Evolutionary conservation across 1,140 invertebrate genomes (phyloP).

Genomic region (Marisa cornuarietis): DNA sequence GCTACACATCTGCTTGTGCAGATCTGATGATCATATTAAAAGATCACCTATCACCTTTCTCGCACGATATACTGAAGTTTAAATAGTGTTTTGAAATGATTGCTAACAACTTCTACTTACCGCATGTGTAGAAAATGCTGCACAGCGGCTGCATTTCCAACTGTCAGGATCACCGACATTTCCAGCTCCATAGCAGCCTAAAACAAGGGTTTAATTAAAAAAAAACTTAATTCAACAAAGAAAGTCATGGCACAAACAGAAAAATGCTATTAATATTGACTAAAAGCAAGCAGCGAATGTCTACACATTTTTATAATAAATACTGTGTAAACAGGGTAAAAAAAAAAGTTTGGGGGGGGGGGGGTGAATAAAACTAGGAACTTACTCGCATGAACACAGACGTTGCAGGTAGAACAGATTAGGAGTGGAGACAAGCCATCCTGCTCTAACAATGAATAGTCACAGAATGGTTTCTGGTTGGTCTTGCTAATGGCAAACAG

Average conservation of each 20-base stretch:
- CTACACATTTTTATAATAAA: not conserved
- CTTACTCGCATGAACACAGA: slow-evolving; percentile 68
- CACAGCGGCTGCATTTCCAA: slow-evolving; percentile 64
- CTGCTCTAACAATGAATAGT: slow-evolving; percentile 46
- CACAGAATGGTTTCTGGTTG: slow-evolving; percentile 48
- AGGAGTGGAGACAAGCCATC: slow-evolving; percentile 61
- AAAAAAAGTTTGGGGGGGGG: not conserved
- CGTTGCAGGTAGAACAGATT: slow-evolving; percentile 62
- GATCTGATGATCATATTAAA: not conserved
- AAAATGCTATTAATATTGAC: not conserved
- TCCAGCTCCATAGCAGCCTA: slow-evolving; percentile 60
- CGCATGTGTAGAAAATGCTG: slow-evolving; percentile 36
- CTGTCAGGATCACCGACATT: slow-evolving; percentile 27
- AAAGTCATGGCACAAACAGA: not conserved
- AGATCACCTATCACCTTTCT: not conserved
- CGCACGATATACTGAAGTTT: not conserved
- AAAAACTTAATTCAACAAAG: not conserved
- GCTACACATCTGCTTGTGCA: not conserved
- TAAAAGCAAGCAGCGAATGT: not conserved
- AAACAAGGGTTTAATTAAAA: slow-evolving; percentile 17
- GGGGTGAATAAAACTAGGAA: slow-evolving; percentile 8
- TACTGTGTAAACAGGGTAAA: not conserved
- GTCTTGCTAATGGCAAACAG: slow-evolving; percentile 59
- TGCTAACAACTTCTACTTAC: slow-evolving; percentile 40
- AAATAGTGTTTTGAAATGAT: not conserved